Conservation (phyloP, 2,888 invertebrate genomes). For the Scaptomyza parva region DNA sequence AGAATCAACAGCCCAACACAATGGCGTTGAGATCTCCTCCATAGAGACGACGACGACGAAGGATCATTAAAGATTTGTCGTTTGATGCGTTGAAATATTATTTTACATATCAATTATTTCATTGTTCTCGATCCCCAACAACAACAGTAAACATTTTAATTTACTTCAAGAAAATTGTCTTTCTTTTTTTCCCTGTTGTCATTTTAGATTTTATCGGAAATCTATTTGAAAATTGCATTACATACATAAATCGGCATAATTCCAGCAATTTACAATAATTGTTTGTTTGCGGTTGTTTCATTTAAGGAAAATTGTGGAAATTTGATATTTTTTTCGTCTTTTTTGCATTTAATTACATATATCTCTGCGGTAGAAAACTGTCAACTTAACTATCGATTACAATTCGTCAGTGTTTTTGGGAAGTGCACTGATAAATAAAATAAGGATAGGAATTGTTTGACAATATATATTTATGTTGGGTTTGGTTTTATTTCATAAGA, state of each 20-base stretch:
- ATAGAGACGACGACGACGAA: slow-evolving; percentile 18
- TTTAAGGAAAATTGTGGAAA: slow-evolving; percentile 49
- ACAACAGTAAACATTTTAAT: slow-evolving; percentile 11
- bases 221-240: slow-evolving; percentile 62
- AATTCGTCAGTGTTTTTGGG: not conserved
- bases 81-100: slow-evolving; percentile 70
- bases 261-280: slow-evolving; percentile 37
- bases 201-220: no score
- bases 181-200: slow-evolving; percentile 1
- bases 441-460: no score
- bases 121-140: slow-evolving; percentile 63
- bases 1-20: slow-evolving; percentile 45
- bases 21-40: slow-evolving; percentile 16
- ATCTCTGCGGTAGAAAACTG: slow-evolving; percentile 42
- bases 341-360: slow-evolving; percentile 36
- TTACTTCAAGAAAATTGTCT: slow-evolving; percentile 38
- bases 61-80: slow-evolving; percentile 64
- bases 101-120: slow-evolving; percentile 85
- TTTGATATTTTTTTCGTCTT: slow-evolving; percentile 53
- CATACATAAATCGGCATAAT: slow-evolving; percentile 37
- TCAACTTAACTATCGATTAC: slow-evolving; percentile 57
- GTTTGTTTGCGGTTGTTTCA: slow-evolving; percentile 27
- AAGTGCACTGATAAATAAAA: slow-evolving; percentile 16
- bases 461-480: no score
- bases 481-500: no score